Conservation (phyloP, 1,140 invertebrate species). For the Himalopsyche phryganea region DNA sequence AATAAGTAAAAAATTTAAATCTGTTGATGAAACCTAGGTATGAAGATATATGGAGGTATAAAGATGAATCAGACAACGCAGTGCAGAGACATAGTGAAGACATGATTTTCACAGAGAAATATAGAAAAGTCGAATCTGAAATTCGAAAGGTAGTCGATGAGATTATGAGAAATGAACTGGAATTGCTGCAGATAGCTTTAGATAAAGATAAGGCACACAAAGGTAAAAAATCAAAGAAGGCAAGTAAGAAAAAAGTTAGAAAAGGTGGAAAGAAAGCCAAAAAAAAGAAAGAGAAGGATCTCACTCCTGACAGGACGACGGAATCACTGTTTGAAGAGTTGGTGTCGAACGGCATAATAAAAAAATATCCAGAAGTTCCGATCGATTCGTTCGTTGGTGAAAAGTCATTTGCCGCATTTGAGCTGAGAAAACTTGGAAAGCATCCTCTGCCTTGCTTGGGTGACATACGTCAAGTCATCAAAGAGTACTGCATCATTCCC, state of each 20-base stretch:
- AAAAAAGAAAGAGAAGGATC: slow-evolving; percentile 93
- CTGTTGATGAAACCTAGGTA: no score
- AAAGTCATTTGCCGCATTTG: slow-evolving; percentile 62
- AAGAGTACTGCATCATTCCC: slow-evolving; percentile 88
- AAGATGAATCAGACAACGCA: slow-evolving; percentile 68
- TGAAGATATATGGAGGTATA: slow-evolving; percentile 76
- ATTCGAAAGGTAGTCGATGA: slow-evolving; percentile 81
- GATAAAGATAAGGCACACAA: slow-evolving; percentile 70
- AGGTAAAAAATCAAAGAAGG: slow-evolving; percentile 75
- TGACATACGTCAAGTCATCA: slow-evolving; percentile 83
- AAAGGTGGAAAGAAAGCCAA: slow-evolving; percentile 82
- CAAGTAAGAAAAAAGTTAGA: slow-evolving; percentile 72
- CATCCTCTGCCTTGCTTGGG: slow-evolving; percentile 61
- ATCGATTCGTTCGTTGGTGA: slow-evolving; percentile 79
- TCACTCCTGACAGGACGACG: slow-evolving; percentile 86
- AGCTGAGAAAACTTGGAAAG: slow-evolving; percentile 45
- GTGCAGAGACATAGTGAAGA: slow-evolving; percentile 67
- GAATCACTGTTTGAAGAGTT: slow-evolving; percentile 92
- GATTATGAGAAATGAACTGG: slow-evolving; percentile 78
- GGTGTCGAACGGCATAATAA: slow-evolving; percentile 84
- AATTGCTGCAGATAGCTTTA: slow-evolving; percentile 75
- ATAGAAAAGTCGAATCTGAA: slow-evolving; percentile 78
- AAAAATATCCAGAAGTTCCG: slow-evolving; percentile 67
- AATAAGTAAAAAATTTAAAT: no score
- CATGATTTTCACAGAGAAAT: slow-evolving; percentile 80